Percentiles rank a stretch among this genome's conserved stretches.
Conservation (phyloP, 2,888 invertebrate genomes). For the Tolmerus cingulatus region DNA sequence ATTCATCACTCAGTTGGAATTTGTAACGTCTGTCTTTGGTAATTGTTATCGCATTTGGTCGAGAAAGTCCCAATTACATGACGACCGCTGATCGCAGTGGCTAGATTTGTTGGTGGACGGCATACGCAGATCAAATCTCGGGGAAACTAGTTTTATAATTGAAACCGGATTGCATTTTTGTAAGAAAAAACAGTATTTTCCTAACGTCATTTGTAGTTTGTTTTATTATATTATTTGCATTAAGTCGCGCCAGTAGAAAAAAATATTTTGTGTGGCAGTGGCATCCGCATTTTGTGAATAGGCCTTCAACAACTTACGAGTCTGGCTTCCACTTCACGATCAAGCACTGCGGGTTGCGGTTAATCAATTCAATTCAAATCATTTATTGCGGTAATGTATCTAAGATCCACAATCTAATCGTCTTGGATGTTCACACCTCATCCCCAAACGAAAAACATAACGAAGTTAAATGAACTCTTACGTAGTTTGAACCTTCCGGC, state of each 20-base stretch:
- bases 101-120: neutral
- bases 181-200: neutral
- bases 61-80: neutral
- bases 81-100: neutral
- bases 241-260: neutral
- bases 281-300: neutral
- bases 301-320: neutral
- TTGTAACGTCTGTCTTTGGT: neutral
- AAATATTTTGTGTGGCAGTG: neutral
- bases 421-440: too few relatives aligned
- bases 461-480: too few relatives aligned
- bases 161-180: neutral
- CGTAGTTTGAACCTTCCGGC: too few relatives aligned
- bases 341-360: too few relatives aligned
- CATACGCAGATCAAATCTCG: neutral
- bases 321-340: neutral
- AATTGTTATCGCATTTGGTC: neutral
- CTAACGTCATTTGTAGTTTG: neutral
- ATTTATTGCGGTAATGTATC: too few relatives aligned
- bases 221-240: neutral
- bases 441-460: too few relatives aligned
- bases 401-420: too few relatives aligned
- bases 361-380: too few relatives aligned
- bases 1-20: neutral
- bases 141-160: neutral